Evolutionary conservation across 2,888 invertebrate genomes (phyloP).

Genomic region (Platypus cylindrus): DNA sequence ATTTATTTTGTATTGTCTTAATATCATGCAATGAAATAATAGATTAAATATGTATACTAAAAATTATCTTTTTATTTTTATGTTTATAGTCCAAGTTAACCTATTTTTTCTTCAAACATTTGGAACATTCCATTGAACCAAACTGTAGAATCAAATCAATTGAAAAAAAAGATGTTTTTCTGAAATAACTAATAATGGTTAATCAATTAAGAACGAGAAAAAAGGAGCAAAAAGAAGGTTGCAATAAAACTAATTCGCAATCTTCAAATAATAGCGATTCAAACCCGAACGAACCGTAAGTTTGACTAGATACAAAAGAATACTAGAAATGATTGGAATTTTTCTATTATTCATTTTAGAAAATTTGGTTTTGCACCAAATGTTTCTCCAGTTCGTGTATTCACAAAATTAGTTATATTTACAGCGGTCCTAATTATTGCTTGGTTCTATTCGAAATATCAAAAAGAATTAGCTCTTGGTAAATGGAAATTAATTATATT

Average conservation of each 20-base stretch:
- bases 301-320: background rate
- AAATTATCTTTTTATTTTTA: too few species aligned
- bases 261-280: background rate
- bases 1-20: too few species aligned
- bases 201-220: constrained; percentile 4
- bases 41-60: too few species aligned
- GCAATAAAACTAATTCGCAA: background rate
- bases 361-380: constrained; percentile 36
- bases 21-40: too few species aligned
- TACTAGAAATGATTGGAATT: too few species aligned
- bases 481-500: background rate
- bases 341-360: constrained; percentile 17
- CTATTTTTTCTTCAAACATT: too few species aligned
- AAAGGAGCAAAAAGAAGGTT: background rate
- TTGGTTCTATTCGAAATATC: constrained; percentile 50
- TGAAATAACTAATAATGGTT: constrained; percentile 1
- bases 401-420: constrained; percentile 35
- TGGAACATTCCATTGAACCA: too few species aligned
- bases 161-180: too few species aligned
- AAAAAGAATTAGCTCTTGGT: constrained; percentile 39
- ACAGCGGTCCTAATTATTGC: constrained; percentile 43
- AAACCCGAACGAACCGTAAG: background rate
- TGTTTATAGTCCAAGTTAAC: too few species aligned
- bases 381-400: constrained; percentile 35
- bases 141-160: too few species aligned